Percentiles rank a stretch among this genome's conserved stretches.
phyloP scores from a whole-genome alignment of 2,113 vertebrate species.

The Perognathus longimembris region DNA sequence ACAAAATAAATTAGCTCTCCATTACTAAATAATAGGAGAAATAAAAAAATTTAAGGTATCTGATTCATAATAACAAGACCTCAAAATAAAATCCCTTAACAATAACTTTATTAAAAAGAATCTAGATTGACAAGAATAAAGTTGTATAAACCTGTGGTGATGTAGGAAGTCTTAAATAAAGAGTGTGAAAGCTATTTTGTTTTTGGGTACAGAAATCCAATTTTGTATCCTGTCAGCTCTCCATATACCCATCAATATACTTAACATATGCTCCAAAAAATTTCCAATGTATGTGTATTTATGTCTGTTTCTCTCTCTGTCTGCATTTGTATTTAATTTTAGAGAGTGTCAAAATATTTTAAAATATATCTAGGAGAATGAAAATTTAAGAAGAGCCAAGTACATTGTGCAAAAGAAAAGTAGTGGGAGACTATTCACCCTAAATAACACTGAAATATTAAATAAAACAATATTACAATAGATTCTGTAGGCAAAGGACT shows the following conservation, averaged over 20 bases:
- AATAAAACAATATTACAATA: background rate
- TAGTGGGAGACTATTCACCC: background rate
- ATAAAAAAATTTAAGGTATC: slow-evolving; percentile 1
- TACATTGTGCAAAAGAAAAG: background rate
- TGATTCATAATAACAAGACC: background rate
- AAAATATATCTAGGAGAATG: background rate
- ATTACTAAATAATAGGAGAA: slow-evolving; percentile 7
- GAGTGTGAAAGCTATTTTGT: background rate
- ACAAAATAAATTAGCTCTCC: background rate
- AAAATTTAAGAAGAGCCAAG: background rate
- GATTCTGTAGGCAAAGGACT: background rate
- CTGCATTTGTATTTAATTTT: slow-evolving; percentile 19
- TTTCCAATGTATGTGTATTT: background rate
- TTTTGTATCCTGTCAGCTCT: background rate
- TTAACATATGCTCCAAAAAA: background rate
- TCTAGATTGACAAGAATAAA: background rate
- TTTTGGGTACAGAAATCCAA: background rate
- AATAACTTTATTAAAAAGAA: slow-evolving; percentile 35
- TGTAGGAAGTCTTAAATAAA: slow-evolving; percentile 24
- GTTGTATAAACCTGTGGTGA: background rate
- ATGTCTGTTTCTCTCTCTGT: fast-evolving
- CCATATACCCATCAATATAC: slow-evolving; percentile 11
- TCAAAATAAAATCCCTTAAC: background rate
- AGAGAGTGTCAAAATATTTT: slow-evolving; percentile 13
- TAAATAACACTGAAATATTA: background rate